phyloP scores from a whole-genome alignment of 2,888 invertebrate genomes.

The Ligdia adustata region DNA sequence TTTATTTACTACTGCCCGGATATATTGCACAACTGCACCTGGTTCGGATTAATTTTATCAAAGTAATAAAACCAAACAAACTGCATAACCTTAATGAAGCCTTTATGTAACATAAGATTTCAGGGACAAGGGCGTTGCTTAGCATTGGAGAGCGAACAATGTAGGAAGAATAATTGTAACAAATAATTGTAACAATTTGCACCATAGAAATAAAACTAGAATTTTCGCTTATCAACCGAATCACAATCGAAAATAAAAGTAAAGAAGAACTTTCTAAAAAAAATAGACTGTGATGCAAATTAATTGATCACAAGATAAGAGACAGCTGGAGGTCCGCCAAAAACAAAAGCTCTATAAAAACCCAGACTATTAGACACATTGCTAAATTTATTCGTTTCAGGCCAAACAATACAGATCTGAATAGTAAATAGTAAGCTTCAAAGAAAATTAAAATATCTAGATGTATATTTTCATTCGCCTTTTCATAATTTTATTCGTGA shows the following conservation, averaged over 20 bases:
- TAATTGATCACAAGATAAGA: slow-evolving; percentile 24
- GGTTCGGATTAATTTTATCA: slow-evolving; percentile 29
- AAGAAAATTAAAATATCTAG: slow-evolving; percentile 2
- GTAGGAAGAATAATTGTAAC: no score
- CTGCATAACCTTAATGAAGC: slow-evolving; percentile 29
- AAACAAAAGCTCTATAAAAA: slow-evolving; percentile 18
- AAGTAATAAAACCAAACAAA: slow-evolving; percentile 27
- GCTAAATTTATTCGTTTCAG: slow-evolving; percentile 19
- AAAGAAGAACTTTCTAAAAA: slow-evolving; percentile 15
- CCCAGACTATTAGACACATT: slow-evolving; percentile 10
- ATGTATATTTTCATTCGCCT: not conserved
- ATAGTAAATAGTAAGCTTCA: not conserved
- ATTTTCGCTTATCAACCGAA: no score
- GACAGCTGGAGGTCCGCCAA: slow-evolving; percentile 25
- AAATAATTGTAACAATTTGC: not conserved
- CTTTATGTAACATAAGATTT: no score
- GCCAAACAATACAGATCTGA: slow-evolving; percentile 17
- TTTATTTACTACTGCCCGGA: slow-evolving; percentile 23
- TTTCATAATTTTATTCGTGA: not conserved
- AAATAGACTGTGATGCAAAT: slow-evolving; percentile 21
- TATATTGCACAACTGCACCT: slow-evolving; percentile 24
- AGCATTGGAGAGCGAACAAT: no score
- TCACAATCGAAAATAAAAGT: slow-evolving; percentile 23
- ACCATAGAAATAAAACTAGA: no score
- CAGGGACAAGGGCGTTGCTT: no score